Base-by-base conservation (phyloP, 1,140 invertebrate genomes). In the Drosophila bipectinata region DNA sequence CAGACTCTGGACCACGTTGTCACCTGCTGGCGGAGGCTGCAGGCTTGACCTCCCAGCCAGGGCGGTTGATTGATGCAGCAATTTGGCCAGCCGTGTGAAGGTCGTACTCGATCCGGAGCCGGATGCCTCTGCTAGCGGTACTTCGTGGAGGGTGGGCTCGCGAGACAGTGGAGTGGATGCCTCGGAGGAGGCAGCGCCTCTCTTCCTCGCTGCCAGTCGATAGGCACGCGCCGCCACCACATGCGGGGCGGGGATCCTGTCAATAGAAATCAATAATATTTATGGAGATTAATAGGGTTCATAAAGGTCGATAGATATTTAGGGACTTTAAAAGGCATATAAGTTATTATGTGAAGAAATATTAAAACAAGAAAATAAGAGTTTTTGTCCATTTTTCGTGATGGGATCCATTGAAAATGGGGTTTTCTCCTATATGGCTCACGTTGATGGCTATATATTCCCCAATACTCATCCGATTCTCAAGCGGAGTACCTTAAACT, bases 41-140 rank as follows among this genome's bases (percentile, higher is more conserved):
- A 93, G 55, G 91, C 93, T 77, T 88, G 91, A 30, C 92, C 82
- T 90, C 56, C 58, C 64, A 26, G 81, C 55, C 72, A 51, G 91
- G 90, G 73, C 57, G 64, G 88, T 68, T 92, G 93, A 73, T 92
- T 95, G 94, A 77, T 96, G 95, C 48, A 96, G 92, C 30, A 96
- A 92, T 68, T 94, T 93, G 6, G 95, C 94, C 26, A 96, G 92
- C 34, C 95, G 93, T 55, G 94, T 94, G 18, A 96, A 93, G 6
- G 95, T 92, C 12, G 94, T 94, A 84, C 77, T 93, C 85, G 66
- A 39, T 30, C 51, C 48, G 7, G 64, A 44, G 7, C 48, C 60
- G 4, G 63, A 59, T 21, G 39, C 59, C 48, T 83, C 82, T 21
- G 61, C 78, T 48, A 78, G 56, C 14, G 78, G 61, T 37, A 85